A percentile compares a stretch with the other conserved stretches of the same genome.
Evolutionary conservation across 2,797 vertebrate genomes (phyloP).

Genomic region (Neopelma chrysocephalum): DNA sequence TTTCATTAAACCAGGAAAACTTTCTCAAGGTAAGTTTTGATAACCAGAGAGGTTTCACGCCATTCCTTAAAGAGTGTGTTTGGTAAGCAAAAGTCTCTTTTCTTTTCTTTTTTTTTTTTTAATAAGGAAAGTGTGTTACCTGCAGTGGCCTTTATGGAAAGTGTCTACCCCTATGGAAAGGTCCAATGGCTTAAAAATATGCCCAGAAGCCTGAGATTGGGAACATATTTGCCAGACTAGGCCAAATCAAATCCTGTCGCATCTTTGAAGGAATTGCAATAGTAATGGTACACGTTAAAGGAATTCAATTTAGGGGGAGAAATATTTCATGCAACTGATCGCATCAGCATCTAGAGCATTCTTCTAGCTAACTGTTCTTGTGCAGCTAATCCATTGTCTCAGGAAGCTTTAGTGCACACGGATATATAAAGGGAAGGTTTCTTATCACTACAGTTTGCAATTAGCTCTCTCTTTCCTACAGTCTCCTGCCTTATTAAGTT

Average conservation of each 20-base stretch:
- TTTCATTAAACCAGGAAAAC: not conserved
- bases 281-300: not conserved
- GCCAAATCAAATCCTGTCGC: not conserved
- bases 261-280: not conserved
- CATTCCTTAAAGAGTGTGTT: not conserved
- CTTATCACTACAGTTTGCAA: not conserved
- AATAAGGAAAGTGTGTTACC: not conserved
- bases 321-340: not conserved
- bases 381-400: not conserved
- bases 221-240: not conserved
- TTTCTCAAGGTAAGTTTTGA: not conserved
- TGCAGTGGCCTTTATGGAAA: not conserved
- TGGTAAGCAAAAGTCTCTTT: not conserved
- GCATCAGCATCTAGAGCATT: not conserved
- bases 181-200: not conserved
- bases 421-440: not conserved
- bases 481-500: not conserved
- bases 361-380: not conserved
- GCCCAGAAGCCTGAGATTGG: not conserved
- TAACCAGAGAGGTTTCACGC: not conserved
- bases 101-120: not conserved
- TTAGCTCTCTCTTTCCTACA: not conserved
- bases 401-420: not conserved
- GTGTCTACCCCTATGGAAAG: not conserved
- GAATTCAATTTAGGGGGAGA: not conserved